phyloP scores from a whole-genome alignment of 2,113 vertebrate species.

The Notarius lentiginosus region DNA sequence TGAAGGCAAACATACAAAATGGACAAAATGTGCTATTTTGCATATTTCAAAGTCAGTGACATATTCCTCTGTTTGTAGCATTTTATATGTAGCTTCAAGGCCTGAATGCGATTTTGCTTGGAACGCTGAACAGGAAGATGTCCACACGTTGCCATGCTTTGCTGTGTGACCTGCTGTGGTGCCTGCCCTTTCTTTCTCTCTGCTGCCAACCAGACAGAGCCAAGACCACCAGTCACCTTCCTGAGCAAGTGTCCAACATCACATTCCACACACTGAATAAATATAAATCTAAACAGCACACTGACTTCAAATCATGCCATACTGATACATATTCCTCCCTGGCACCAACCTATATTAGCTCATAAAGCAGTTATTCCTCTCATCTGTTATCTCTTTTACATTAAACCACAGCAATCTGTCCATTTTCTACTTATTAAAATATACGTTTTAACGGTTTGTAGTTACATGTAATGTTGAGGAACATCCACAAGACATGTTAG shows the following conservation, averaged over 20 bases:
- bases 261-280: slow-evolving; percentile 11
- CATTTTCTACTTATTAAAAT: too few species aligned
- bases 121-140: slow-evolving; percentile 47
- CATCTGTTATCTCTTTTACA: too few species aligned
- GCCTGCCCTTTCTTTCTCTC: slow-evolving; percentile 36
- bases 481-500: not conserved
- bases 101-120: slow-evolving; percentile 33
- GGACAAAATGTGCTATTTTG: not conserved
- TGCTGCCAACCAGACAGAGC: slow-evolving; percentile 47
- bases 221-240: slow-evolving; percentile 51
- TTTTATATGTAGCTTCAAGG: too few species aligned
- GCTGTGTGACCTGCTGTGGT: slow-evolving; percentile 47
- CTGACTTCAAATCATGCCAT: not conserved
- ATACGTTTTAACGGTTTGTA: not conserved
- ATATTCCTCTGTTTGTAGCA: not conserved
- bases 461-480: not conserved
- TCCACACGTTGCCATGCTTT: slow-evolving; percentile 50
- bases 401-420: not conserved
- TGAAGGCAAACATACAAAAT: not conserved
- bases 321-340: not conserved
- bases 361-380: not conserved
- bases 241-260: slow-evolving; percentile 34
- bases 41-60: not conserved
- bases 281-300: slow-evolving; percentile 15
- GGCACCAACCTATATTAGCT: not conserved